Conservation (phyloP, 2,797 vertebrate species). For the Bovichtus diacanthus region DNA sequence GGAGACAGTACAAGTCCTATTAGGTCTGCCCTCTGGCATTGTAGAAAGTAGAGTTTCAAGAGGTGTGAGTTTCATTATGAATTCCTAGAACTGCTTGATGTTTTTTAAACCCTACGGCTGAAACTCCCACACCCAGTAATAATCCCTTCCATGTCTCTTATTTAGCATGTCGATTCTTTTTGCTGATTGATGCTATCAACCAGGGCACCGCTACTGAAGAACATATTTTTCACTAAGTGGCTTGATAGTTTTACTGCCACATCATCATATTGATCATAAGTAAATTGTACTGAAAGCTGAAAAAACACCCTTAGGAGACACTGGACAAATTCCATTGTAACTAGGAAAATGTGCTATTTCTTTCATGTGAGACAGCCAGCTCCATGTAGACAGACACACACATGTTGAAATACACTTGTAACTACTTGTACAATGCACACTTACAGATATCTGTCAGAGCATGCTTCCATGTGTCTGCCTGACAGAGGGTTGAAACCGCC, state of each 20-base stretch:
- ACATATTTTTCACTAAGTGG: background rate
- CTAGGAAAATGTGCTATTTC: slow-evolving; percentile 47
- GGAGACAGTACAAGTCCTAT: slow-evolving; percentile 44
- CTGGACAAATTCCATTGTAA: slow-evolving; percentile 63
- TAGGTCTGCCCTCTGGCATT: slow-evolving; percentile 59
- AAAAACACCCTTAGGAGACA: slow-evolving; percentile 10
- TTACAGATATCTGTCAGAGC: slow-evolving; percentile 39
- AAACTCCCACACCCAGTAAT: slow-evolving; percentile 53
- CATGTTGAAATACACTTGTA: slow-evolving; percentile 25
- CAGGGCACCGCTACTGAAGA: slow-evolving; percentile 5
- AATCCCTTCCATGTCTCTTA: slow-evolving; percentile 28
- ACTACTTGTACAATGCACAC: slow-evolving; percentile 25
- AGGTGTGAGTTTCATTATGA: slow-evolving; percentile 46
- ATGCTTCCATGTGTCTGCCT: slow-evolving; percentile 60
- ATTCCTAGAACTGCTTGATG: slow-evolving; percentile 59
- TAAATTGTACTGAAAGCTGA: background rate
- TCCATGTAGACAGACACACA: slow-evolving; percentile 25
- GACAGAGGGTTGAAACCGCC: slow-evolving; percentile 72
- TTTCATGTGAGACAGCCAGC: slow-evolving; percentile 55
- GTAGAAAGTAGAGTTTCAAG: slow-evolving; percentile 43
- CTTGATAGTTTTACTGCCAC: background rate
- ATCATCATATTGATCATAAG: background rate
- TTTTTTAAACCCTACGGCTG: slow-evolving; percentile 50
- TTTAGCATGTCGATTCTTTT: slow-evolving; percentile 38
- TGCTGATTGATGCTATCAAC: slow-evolving; percentile 29